Conservation (phyloP, 2,113 vertebrate genomes). For the Orycteropus afer region DNA sequence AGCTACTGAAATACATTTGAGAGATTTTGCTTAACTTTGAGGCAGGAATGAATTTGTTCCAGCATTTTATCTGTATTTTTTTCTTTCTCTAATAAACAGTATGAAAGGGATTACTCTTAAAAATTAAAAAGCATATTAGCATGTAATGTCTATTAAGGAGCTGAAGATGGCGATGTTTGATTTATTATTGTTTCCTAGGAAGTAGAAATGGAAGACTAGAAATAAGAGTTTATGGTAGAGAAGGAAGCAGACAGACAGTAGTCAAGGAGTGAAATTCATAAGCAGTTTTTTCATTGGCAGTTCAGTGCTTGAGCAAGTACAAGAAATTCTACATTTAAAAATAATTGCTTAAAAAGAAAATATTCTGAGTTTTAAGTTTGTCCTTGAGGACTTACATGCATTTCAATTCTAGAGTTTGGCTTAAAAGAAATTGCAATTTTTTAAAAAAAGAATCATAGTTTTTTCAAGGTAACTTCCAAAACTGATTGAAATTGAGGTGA, state of each 20-base stretch:
- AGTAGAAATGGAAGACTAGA: background rate
- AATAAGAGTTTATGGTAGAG: background rate
- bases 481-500: background rate
- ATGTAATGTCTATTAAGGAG: background rate
- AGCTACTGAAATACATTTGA: background rate
- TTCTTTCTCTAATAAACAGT: background rate
- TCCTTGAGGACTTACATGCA: background rate
- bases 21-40: background rate
- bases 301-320: background rate
- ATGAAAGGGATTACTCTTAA: background rate
- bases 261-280: background rate
- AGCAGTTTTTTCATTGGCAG: background rate
- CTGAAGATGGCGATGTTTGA: background rate
- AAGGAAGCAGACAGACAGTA: background rate
- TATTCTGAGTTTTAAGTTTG: background rate
- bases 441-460: background rate
- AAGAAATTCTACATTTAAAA: background rate
- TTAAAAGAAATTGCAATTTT: background rate
- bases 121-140: background rate
- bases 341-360: background rate
- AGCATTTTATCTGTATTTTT: background rate
- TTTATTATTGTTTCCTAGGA: background rate
- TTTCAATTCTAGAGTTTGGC: background rate
- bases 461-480: conserved; percentile 44
- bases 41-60: background rate